phyloP scores from a whole-genome alignment of 2,113 vertebrate species.

The Pteruthius melanotis region DNA sequence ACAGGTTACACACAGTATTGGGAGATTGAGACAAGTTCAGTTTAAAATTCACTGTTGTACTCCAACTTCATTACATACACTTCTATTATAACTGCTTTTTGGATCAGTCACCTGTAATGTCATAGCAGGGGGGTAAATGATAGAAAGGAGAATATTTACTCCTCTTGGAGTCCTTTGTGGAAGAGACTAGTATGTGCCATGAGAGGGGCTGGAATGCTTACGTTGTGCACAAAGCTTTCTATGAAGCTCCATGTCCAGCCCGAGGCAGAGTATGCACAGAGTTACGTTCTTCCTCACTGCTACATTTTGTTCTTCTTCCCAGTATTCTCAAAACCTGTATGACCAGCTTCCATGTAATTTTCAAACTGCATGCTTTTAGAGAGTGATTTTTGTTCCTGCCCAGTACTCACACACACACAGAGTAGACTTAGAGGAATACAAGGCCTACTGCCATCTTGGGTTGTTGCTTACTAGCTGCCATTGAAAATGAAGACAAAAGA shows the following conservation, averaged over 20 bases:
- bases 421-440: not conserved
- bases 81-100: not conserved
- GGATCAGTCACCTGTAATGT: not conserved
- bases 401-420: not conserved
- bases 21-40: not conserved
- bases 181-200: not conserved
- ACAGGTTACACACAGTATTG: not conserved
- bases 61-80: not conserved
- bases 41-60: not conserved
- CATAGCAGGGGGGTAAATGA: not conserved
- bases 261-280: not conserved
- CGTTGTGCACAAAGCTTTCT: not conserved
- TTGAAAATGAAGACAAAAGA: not conserved
- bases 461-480: not conserved
- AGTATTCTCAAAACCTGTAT: not conserved
- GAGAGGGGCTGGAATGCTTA: not conserved
- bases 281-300: not conserved
- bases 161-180: not conserved
- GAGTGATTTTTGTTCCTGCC: not conserved
- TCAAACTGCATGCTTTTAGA: not conserved
- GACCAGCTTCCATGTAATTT: not conserved
- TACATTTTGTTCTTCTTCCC: not conserved
- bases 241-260: not conserved
- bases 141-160: not conserved
- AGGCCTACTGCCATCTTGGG: not conserved